Evolutionary conservation across 2,113 vertebrate species (phyloP), one percentile per base, ranked within the genome.

Genomic region (Cololabis saira): DNA sequence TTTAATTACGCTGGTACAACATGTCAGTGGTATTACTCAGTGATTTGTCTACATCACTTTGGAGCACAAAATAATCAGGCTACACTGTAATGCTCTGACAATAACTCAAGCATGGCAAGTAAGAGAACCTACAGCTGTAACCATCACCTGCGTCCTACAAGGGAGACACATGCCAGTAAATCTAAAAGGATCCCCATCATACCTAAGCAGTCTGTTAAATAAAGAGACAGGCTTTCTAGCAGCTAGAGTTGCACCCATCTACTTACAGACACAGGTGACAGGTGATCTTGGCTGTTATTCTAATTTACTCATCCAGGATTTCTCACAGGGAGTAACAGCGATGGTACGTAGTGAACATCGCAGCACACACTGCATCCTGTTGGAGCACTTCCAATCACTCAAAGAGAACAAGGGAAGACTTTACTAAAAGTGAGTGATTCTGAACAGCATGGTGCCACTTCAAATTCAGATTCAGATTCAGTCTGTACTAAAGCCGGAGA

Each of bases 391-490:
- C 33, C 33, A 37, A 37, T 71, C 79, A 63, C 75, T 59, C 55
- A 22, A 24, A 30, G 43, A 63, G 65, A 73, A 63, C n/a, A 30
- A 55, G 67, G 52, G 6, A 74, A 60, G 65, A 40, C 59, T 59
- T 64, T 50, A 76, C 30, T 19, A n/a, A 61, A 71, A 66, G 50
- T 52, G 33, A 63, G 62, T 12, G 49, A 27, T 45, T 14, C 17
- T 18, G 65, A 47, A 33, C 62, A 66, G 42, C 49, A 56, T 58
- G 21, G 24, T 51, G 53, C 72, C 63, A 63, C 67, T 82, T 84
- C 16, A 86, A 64, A 87, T 83, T 76, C 63, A 67, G 54, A 87
- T 83, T 76, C 63, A 67, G 54, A 62, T 1, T 52, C 41, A 71
- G 27, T 64, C 49, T 9, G 8, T 57, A 76, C 60, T 18, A 27